These are phyloP conservation scores for Ariopsis seemanni DNA, from an alignment of 2,113 vertebrate species.

Conservation along the genomic window DNA sequence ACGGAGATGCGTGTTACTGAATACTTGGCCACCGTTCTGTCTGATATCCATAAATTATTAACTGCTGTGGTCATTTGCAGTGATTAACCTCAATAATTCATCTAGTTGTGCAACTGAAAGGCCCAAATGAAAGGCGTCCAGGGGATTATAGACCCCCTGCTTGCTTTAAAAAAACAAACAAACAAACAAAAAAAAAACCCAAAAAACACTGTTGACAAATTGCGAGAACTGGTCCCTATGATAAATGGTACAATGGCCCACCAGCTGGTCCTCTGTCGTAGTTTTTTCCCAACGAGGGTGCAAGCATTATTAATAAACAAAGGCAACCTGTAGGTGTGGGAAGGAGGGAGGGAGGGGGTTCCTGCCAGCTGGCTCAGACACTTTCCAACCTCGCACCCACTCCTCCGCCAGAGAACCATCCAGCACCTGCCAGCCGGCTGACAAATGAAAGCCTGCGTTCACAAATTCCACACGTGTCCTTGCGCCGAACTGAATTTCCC, in stretches of 20 bases:
- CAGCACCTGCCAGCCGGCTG: constrained; percentile 31
- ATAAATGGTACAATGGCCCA: constrained; percentile 45
- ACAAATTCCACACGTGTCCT: constrained; percentile 25
- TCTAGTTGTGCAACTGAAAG: constrained; percentile 47
- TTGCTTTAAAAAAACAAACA: neutral
- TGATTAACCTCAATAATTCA: constrained; percentile 59
- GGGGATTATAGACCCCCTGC: neutral
- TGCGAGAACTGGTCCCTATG: constrained; percentile 8
- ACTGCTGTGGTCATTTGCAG: constrained; percentile 47
- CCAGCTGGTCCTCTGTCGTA: constrained; percentile 41
- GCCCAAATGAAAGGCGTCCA: constrained; percentile 35
- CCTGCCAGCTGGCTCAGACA: constrained; percentile 62
- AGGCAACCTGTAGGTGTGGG: constrained; percentile 57
- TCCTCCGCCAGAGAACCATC: constrained; percentile 31
- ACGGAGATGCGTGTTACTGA: neutral
- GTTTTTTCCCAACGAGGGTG: constrained; percentile 44
- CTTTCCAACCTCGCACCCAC: constrained; percentile 29
- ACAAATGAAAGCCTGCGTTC: constrained; percentile 27
- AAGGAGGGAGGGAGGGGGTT: constrained; percentile 38
- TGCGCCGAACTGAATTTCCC: neutral
- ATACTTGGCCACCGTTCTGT: constrained; percentile 20
- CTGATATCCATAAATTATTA: constrained; percentile 51
- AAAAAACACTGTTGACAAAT: constrained; percentile 42
- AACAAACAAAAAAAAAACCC: neutral
- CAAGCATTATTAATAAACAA: constrained; percentile 69